Conservation (phyloP, 2,888 invertebrate species). For the Lottia gigantea region DNA sequence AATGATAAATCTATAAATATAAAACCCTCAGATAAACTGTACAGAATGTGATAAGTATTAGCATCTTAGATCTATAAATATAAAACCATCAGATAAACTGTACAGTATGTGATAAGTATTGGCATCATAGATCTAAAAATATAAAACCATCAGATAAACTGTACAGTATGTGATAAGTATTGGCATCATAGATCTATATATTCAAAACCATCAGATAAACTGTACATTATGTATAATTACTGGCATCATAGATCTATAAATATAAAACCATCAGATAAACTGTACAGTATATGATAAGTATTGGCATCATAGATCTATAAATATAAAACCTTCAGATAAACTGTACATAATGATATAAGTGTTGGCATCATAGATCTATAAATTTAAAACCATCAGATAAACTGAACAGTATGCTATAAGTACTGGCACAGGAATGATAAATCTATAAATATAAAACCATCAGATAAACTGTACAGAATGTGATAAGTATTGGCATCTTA, state of each 20-base stretch:
- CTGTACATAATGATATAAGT: conserved; percentile 53
- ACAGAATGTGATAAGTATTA: conserved; percentile 48
- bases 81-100: conserved; percentile 47
- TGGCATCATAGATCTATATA: conserved; percentile 54
- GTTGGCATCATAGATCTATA: conserved; percentile 55
- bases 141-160: conserved; percentile 21
- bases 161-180: conserved; percentile 52
- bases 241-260: conserved; percentile 54
- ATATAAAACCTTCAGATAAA: conserved; percentile 43
- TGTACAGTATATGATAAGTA: conserved; percentile 52
- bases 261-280: conserved; percentile 44
- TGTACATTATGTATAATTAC: conserved; percentile 52
- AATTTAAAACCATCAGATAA: no score
- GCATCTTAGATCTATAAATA: conserved; percentile 54
- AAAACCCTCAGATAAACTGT: conserved; percentile 52
- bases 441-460: conserved; percentile 49
- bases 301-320: conserved; percentile 55
- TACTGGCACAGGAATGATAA: conserved; percentile 47
- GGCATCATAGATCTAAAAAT: conserved; percentile 17
- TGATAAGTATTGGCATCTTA: conserved; percentile 49
- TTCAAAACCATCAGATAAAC: conserved; percentile 44
- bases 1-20: conserved; percentile 54
- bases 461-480: conserved; percentile 55
- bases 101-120: no score
- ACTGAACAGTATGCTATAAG: conserved; percentile 51